Evolutionary conservation across 2,888 invertebrate genomes (phyloP), one percentile per base, ranked within the genome.

Genomic region (Anoplius nigerrimus): DNA sequence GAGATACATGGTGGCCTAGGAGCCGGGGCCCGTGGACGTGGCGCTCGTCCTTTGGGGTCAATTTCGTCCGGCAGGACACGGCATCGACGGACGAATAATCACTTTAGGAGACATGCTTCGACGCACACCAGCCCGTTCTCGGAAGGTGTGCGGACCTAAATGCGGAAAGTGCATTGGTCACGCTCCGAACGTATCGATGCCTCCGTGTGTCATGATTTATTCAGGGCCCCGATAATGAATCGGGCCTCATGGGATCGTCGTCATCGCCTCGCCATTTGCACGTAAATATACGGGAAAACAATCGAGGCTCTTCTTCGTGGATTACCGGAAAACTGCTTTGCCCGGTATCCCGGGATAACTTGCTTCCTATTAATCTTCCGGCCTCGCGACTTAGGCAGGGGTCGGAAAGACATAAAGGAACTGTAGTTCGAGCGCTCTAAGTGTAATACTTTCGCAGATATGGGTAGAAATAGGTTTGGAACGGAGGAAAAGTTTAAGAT

Each of bases 151-250:
- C 56, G 45, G 57, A 42, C 21, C 13, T 46, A 62, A 20, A 43
- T 45, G 15, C 52, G 16, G n/a, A 45, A 42, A 8, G 61, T 42
- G 8, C 52, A 45, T 34, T 45, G 21, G 54, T 24, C 34, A 34
- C 34, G 34, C 11, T 34, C 65, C 80, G 78, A 83, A 81, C 81
- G 76, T 75, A 11, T 34, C 86, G 83, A 81, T 80, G 74, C 66
- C 55, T n/a, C n/a, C 63, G 60, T 59, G 46, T 11, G 64, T 62
- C 65, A 82, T 87, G 79, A 84, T 82, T 88, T 88, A 88, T 88
- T 88, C 80, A 88, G 63, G 76, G n/a, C n/a, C 78, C 75, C 69
- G 68, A 82, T 87, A 88, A 87, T 88, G 87, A 88, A 88, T 86
- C 82, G 79, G 74, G 66, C 74, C 86, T 80, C 86, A 11, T 60